Evolutionary conservation across 2,888 invertebrate genomes (phyloP), one percentile per base, ranked within the genome.

Genomic region (Aphrophora alni): DNA sequence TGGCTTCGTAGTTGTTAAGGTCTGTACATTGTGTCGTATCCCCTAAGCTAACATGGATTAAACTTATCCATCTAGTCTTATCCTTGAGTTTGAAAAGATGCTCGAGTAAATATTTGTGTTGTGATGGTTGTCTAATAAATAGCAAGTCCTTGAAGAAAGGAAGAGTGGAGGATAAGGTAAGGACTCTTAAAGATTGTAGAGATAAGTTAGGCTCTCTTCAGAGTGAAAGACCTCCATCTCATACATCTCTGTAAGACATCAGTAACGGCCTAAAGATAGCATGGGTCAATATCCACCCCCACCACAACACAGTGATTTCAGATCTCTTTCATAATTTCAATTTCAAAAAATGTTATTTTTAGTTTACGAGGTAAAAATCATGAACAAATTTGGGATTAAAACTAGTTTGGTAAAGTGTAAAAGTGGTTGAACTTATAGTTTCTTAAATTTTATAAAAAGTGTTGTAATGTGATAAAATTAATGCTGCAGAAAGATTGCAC

Each of bases 81-180:
- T 44, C 14, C 44, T 7, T 2, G 44, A 14, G 17, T 44, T n/a
- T 44, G 44, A 44, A 44, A 44, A 44, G 44, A 44, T 44, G 0
- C 8, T 0, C 21, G 77, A 28, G 70, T 44, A 77, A 77, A 77
- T 77, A 71, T 77, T 77, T 77, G 44, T 77, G 71, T 71, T 77
- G 71, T 71, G 71, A 44, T 24, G 71, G 44, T 44, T 44, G 77
- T 44, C 77, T 77, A 77, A 77, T 71, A 77, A 77, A 77, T 77
- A 26, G 77, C 77, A 27, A n/a, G 51, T 77, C 77, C 77, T 77
- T 44, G 38, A 70, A 77, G 77, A 44, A 77, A 68, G 68, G 24
- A 7, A 44, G 44, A 26, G 71, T 33, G 38, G 77, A 33, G 69
- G 77, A 77, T 77, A 77, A 77, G 77, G 25, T 26, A 70, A 77